phyloP scores from a whole-genome alignment of 2,113 vertebrate genomes.

The Hystrix cristata region DNA sequence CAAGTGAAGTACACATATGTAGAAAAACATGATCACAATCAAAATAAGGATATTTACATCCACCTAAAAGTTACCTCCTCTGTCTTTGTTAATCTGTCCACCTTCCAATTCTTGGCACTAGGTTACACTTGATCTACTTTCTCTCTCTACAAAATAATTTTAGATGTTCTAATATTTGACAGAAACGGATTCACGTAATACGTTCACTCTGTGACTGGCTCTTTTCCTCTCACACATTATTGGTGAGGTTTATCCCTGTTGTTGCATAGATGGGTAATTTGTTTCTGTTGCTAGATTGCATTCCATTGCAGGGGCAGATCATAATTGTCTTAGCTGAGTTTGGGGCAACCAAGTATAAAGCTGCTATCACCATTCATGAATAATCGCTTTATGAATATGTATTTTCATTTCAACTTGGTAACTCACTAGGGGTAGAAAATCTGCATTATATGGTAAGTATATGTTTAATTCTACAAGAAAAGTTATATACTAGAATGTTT shows the following conservation, averaged over 20 bases:
- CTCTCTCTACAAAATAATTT: background rate
- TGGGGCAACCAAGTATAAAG: background rate
- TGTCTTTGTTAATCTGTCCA: background rate
- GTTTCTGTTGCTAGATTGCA: background rate
- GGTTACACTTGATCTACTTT: background rate
- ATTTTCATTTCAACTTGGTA: background rate
- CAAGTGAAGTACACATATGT: background rate
- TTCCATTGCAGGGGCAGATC: background rate
- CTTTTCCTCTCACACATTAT: background rate
- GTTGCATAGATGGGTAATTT: background rate
- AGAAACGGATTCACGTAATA: background rate
- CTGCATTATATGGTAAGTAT: background rate
- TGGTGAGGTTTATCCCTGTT: background rate
- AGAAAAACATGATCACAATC: background rate
- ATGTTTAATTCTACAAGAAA: background rate
- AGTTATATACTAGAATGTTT: background rate
- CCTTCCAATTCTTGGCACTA: background rate
- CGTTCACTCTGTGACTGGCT: background rate
- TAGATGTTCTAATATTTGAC: background rate
- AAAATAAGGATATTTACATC: background rate
- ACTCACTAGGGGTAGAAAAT: background rate
- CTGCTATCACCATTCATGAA: background rate
- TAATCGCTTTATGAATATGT: background rate
- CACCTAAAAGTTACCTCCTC: background rate
- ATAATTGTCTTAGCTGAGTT: background rate